These are phyloP conservation scores for Laodelphax striatellus DNA, from an alignment of 1,140 invertebrate genomes.

Conservation along the genomic window DNA sequence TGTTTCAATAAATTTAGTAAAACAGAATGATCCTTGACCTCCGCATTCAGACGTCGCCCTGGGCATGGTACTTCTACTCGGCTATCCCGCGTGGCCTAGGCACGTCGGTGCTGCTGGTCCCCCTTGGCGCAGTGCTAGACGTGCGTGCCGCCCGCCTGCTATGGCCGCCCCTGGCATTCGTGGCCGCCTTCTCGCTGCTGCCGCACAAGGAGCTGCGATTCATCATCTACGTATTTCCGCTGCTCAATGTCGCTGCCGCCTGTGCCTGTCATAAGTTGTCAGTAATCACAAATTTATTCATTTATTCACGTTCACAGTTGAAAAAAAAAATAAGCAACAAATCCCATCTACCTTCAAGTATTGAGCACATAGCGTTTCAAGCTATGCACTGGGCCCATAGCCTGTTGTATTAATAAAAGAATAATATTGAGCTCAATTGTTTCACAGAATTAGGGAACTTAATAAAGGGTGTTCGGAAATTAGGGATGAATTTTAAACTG, in stretches of 20 bases:
- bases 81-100: constrained; percentile 84
- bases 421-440: no score
- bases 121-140: constrained; percentile 66
- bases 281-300: constrained; percentile 37
- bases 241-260: constrained; percentile 86
- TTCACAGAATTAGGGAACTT: no score
- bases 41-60: constrained; percentile 69
- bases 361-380: no score
- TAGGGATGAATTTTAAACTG: no score
- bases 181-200: constrained; percentile 83
- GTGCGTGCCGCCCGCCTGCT: constrained; percentile 52
- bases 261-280: constrained; percentile 76
- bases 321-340: no score
- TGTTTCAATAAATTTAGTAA: no score
- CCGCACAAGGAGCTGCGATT: constrained; percentile 98
- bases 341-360: no score
- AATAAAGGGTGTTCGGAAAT: no score
- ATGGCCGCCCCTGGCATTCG: constrained; percentile 68
- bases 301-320: no score
- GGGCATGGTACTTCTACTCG: constrained; percentile 98
- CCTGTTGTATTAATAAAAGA: no score
- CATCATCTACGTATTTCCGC: constrained; percentile 91
- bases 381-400: no score
- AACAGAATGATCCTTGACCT: no score
- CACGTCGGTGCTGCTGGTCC: constrained; percentile 67